Percentiles rank a stretch among this genome's conserved stretches.
phyloP scores from a whole-genome alignment of 2,113 vertebrate genomes.

The Numenius arquata region DNA sequence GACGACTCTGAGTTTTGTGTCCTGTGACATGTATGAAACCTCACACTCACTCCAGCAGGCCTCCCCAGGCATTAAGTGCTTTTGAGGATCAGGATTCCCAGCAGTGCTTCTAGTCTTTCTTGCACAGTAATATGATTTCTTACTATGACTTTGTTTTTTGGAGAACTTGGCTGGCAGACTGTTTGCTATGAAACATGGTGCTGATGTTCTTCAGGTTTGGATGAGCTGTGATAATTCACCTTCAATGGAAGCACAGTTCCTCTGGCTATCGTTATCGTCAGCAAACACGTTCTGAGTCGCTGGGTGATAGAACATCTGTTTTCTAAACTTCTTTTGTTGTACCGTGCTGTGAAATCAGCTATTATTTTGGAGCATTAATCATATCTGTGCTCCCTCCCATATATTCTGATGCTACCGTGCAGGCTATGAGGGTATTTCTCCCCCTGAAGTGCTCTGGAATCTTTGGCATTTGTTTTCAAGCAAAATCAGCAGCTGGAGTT shows the following conservation, averaged over 20 bases:
- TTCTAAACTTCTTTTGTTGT: slow-evolving; percentile 28
- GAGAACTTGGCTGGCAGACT: background rate
- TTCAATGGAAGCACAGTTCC: background rate
- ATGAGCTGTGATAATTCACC: background rate
- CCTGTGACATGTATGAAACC: background rate
- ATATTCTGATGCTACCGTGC: background rate
- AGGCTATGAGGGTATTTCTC: background rate
- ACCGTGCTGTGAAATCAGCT: slow-evolving; percentile 10
- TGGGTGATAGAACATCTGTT: slow-evolving; percentile 25
- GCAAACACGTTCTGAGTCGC: slow-evolving; percentile 33
- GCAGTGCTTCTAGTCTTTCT: background rate
- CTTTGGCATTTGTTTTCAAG: background rate
- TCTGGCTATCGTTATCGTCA: slow-evolving; percentile 22
- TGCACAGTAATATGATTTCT: background rate
- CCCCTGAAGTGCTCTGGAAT: background rate
- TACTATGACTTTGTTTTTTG: background rate
- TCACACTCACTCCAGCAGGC: background rate
- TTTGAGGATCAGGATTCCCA: background rate
- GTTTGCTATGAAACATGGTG: background rate
- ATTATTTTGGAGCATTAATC: background rate
- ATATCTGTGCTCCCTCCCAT: background rate
- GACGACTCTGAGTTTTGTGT: background rate
- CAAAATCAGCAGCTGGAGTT: slow-evolving; percentile 1
- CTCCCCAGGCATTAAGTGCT: background rate
- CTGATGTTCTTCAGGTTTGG: background rate